Evolutionary conservation across 1,140 invertebrate species (phyloP), one percentile per base, ranked within the genome.

Genomic region (Tetramorium simillimum): DNA sequence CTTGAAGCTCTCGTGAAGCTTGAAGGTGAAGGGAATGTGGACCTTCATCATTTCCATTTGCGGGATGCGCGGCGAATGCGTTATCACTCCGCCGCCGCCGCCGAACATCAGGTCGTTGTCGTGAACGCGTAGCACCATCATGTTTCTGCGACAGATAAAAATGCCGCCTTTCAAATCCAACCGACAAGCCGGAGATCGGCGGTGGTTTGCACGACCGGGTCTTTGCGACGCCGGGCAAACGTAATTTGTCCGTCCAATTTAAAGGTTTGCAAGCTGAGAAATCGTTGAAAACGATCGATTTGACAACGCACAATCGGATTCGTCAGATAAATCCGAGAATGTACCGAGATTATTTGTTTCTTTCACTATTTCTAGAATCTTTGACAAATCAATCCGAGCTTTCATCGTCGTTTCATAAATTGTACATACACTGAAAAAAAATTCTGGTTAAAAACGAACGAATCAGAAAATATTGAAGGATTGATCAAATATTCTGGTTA

Each of bases 1-100:
- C 88, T 94, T 95, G 60, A 95, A 96, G 78, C 95, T 96, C 91
- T 97, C 97, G 89, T 97, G 95, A 46, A 97, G 95, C 93, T 97
- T 97, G 93, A 97, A 97, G 28, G 97, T 97, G 94, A 97, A 97
- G 33, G 97, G 97, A 93, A 97, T 97, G 93, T 97, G 97, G 49
- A 97, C 97, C 93, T 97, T 96, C 96, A 97, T 97, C 97, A 97
- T 97, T 91, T 97, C 96, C 95, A 97, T 97, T 89, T 97, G 96
- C 12, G 97, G 97, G 88, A 97, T 96, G 58, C 96, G 94, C 77
- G 96, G 96, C 93, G 97, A 92, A 89, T 95, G 93, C 82, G 95
- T 91, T 92, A 96, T 96, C 78, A 96, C 95, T 92, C 94, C 96
- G 88, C 93, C 94, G 85, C 94, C 96, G 53, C 95, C 95, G 49